Conservation (phyloP, 2,113 vertebrate species). For the Chionomys nivalis region DNA sequence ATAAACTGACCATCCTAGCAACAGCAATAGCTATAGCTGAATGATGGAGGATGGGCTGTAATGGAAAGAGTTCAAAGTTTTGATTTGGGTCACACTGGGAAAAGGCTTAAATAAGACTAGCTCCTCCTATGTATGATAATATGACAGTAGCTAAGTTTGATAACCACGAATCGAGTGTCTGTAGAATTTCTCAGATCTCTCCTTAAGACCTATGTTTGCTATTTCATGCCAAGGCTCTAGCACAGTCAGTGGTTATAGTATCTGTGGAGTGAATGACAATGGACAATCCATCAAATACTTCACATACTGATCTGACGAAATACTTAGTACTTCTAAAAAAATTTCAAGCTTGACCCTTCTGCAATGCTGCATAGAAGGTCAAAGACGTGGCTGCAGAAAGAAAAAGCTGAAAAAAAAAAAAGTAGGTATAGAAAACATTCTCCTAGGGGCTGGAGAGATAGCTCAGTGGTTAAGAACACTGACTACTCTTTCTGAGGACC, state of each 20-base stretch:
- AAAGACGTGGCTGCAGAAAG: background rate
- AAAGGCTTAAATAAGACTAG: background rate
- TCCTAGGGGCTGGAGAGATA: background rate
- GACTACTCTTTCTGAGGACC: background rate
- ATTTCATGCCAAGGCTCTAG: background rate
- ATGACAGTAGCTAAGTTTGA: background rate
- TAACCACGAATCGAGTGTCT: background rate
- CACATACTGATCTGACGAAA: background rate
- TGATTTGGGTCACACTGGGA: background rate
- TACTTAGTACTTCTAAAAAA: background rate
- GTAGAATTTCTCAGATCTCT: background rate
- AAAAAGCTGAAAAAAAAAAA: background rate
- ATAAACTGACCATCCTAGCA: background rate
- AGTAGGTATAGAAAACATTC: background rate
- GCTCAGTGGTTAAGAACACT: background rate
- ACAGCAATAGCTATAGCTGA: background rate
- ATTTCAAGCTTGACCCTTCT: background rate
- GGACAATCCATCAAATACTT: background rate
- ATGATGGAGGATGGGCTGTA: background rate
- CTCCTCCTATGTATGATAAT: background rate
- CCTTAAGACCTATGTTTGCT: background rate
- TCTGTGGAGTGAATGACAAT: background rate
- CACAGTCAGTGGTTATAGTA: background rate
- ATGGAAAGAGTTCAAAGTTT: background rate
- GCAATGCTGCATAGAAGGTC: slow-evolving; percentile 12